Evolutionary conservation across 2,888 invertebrate species (phyloP), one percentile per base, ranked within the genome.

Genomic region (Ochlodes sylvanus): DNA sequence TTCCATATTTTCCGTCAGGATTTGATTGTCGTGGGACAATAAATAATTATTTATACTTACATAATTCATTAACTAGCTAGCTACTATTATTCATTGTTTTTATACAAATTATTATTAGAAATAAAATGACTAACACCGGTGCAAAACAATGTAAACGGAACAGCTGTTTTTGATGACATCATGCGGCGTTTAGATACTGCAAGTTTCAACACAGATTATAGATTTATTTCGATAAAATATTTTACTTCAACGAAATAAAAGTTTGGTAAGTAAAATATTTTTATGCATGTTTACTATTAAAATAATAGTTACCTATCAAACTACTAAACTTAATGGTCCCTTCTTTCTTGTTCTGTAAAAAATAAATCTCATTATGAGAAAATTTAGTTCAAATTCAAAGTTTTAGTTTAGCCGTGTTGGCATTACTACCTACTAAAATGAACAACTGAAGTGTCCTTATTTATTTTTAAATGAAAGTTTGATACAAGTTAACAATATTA

Each of bases 161-260:
- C 77, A 77, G 76, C 76, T 77, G 77, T 75, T 74, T 55, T 52
- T 14, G 71, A 70, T 76, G 75, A 76, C 72, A 73, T 75, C 77
- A 75, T 70, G 27, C 52, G 38, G 55, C 50, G 50, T 50, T 50
- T 50, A 50, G 50, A 19, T 19, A 50, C 10, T 50, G 50, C 50
- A 50, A 50, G 19, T 50, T 10, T 47, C 14, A 17, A 14, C 7
- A 17, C 15, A 47, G 47, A 47, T 2, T 47, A 15, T 4, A 44
- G 15, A 14, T 47, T 17, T 15, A 47, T 17, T 17, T 47, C 3
- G 15, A 1, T 17, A 47, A 47, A 47, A 9, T 44, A 15, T 44
- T 44, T 15, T 44, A 17, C 3, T 34, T 34, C 0, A 32, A 34
- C 9, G 7, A 34, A 34, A 34, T 7, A 7, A 9, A 9, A 7